Conservation (phyloP, 2,113 vertebrate genomes). For the Brienomyrus brachyistius region DNA sequence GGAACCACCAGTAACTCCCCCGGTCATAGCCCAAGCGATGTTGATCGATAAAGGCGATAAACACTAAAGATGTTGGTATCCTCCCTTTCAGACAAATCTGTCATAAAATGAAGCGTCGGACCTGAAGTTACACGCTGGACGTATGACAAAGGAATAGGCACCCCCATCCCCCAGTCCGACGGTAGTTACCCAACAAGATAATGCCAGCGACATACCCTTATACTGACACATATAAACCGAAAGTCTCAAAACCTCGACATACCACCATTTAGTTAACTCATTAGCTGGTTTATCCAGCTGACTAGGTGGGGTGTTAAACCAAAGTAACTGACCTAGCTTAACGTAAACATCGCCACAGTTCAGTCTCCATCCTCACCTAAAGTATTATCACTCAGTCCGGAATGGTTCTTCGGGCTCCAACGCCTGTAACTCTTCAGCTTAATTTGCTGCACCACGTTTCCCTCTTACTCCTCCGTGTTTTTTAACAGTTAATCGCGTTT, state of each 20-base stretch:
- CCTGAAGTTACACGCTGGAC: too few species aligned
- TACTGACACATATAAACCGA: neutral
- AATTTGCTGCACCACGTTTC: neutral
- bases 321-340: neutral
- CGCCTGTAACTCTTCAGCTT: neutral
- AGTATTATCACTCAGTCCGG: neutral
- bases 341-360: neutral
- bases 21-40: neutral
- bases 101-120: neutral
- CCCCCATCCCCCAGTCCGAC: too few species aligned
- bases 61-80: neutral
- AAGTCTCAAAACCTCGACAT: neutral
- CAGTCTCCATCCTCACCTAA: neutral
- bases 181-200: neutral
- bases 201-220: neutral
- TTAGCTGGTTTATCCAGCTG: neutral
- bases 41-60: neutral
- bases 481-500: neutral
- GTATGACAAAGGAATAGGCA: too few species aligned
- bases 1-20: neutral
- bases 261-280: neutral
- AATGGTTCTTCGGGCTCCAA: neutral
- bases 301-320: neutral
- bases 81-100: neutral
- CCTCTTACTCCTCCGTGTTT: neutral